Evolutionary conservation across 2,797 vertebrate species (phyloP).

Genomic region (Sebastes oblongus): DNA sequence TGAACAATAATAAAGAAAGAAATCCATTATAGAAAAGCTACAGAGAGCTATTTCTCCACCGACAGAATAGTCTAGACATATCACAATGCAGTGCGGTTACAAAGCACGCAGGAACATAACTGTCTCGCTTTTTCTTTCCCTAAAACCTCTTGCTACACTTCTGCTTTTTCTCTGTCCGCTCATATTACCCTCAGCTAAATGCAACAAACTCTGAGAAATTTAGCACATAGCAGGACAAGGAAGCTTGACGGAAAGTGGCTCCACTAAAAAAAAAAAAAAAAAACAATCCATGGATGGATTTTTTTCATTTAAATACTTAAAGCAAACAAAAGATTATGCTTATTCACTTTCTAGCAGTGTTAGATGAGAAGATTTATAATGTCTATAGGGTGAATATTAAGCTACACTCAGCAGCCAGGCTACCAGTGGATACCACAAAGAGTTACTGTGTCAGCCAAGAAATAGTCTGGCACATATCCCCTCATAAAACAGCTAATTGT

Average conservation of each 20-base stretch:
- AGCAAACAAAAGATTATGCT: background rate
- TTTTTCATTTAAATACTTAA: background rate
- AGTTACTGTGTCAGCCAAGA: background rate
- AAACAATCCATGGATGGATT: background rate
- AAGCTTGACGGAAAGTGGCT: background rate
- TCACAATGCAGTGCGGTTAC: background rate
- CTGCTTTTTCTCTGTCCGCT: background rate
- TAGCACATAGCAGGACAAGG: background rate
- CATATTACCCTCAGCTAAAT: background rate
- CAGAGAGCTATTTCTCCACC: background rate
- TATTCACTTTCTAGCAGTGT: background rate
- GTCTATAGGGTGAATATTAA: background rate
- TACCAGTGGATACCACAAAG: background rate
- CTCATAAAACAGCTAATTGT: background rate
- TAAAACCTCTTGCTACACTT: background rate
- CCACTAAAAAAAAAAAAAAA: background rate
- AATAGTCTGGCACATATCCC: background rate
- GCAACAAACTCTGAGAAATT: background rate
- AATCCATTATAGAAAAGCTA: background rate
- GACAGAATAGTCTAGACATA: background rate
- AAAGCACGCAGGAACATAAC: background rate
- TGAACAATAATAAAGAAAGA: background rate
- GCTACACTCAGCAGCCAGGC: background rate
- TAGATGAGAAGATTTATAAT: background rate
- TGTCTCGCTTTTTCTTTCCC: slow-evolving; percentile 1